Conservation (phyloP, 2,888 invertebrate genomes). For the Meghimatium bilineatum region DNA sequence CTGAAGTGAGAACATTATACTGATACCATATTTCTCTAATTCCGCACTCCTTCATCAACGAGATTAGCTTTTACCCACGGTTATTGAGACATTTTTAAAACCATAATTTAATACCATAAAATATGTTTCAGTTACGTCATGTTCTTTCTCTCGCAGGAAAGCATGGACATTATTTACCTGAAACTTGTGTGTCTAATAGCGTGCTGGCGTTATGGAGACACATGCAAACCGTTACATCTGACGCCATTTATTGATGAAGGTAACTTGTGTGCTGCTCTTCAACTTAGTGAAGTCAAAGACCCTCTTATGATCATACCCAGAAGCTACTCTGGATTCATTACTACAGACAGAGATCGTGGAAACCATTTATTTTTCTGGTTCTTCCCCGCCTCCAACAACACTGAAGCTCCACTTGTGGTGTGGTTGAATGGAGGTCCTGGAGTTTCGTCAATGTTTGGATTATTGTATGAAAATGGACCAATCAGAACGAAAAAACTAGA, state of each 20-base stretch:
- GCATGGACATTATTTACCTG: neutral
- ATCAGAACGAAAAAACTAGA: neutral
- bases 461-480: slow-evolving; percentile 25
- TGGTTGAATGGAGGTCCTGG: slow-evolving; percentile 78
- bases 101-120: neutral
- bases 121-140: neutral
- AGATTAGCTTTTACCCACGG: too few relatives aligned
- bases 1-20: too few relatives aligned
- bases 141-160: neutral
- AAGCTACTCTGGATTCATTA: slow-evolving; percentile 88
- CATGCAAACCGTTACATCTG: neutral
- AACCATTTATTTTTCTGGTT: slow-evolving; percentile 96
- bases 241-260: neutral
- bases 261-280: neutral
- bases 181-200: neutral
- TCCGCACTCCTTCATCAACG: too few relatives aligned
- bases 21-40: too few relatives aligned
- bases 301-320: neutral
- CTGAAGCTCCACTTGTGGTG: slow-evolving; percentile 74
- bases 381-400: slow-evolving; percentile 83
- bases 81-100: too few relatives aligned
- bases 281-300: slow-evolving; percentile 11
- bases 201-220: neutral
- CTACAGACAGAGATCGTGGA: slow-evolving; percentile 86
- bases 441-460: slow-evolving; percentile 75